Evolutionary conservation across 2,797 vertebrate genomes (phyloP).

Genomic region (Lithobates pipiens): DNA sequence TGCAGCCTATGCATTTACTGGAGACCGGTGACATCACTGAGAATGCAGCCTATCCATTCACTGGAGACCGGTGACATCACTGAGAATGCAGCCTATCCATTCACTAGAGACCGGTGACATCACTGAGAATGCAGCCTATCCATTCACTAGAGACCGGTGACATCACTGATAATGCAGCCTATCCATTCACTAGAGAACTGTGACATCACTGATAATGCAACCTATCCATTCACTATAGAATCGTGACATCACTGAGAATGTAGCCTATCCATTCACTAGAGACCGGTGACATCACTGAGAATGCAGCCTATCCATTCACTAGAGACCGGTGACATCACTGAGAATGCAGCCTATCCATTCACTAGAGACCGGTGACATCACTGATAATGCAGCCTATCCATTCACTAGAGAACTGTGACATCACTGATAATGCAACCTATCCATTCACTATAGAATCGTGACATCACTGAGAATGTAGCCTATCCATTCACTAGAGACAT

Average conservation of each 20-base stretch:
- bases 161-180: neutral
- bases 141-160: neutral
- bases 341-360: neutral
- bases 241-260: neutral
- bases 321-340: neutral
- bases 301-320: neutral
- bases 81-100: neutral
- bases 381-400: neutral
- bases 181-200: neutral
- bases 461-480: neutral
- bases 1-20: too few relatives aligned
- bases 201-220: neutral
- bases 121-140: conserved; percentile 2
- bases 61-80: neutral
- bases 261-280: neutral
- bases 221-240: neutral
- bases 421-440: neutral
- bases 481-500: neutral
- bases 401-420: neutral
- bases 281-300: neutral
- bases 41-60: neutral
- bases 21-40: too few relatives aligned
- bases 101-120: neutral
- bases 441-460: neutral
- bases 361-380: neutral